Evolutionary conservation across 64 coral and sea anemone genomes (phyloP).

Genomic region (Astreopora myriophthalma): DNA sequence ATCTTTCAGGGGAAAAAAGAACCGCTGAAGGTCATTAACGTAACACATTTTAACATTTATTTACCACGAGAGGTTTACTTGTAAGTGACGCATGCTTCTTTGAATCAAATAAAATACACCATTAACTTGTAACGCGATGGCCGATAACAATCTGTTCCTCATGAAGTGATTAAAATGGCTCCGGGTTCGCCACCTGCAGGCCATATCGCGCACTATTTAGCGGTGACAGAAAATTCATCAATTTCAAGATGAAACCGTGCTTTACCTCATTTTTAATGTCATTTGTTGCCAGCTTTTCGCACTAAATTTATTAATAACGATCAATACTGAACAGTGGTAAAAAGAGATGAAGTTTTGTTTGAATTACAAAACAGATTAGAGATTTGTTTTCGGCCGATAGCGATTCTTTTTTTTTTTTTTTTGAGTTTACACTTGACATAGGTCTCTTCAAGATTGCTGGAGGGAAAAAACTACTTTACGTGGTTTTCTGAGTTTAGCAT

Average conservation of each 20-base stretch:
- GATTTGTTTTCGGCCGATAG: background rate
- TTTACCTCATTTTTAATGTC: background rate
- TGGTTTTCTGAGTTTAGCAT: too few relatives aligned
- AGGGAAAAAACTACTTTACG: too few relatives aligned
- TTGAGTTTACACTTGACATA: background rate
- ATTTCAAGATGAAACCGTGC: background rate
- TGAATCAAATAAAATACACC: background rate
- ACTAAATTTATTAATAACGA: background rate
- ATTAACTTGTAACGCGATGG: conserved; percentile 5
- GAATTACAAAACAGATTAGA: background rate
- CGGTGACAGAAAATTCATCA: background rate
- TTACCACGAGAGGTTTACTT: background rate
- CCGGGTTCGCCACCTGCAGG: conserved; percentile 25
- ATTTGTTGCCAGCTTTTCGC: background rate
- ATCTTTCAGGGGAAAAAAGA: background rate
- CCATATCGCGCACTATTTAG: background rate
- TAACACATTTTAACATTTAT: background rate
- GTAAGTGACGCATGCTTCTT: conserved; percentile 7
- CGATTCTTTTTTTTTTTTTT: background rate
- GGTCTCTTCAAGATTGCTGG: background rate
- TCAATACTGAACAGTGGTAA: background rate
- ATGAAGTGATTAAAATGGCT: conserved; percentile 33
- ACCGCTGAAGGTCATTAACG: background rate
- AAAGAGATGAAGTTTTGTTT: background rate
- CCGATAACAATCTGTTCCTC: background rate